Base-by-base conservation (phyloP, 2,888 invertebrate genomes). In the Aproaerema taeniolella region DNA sequence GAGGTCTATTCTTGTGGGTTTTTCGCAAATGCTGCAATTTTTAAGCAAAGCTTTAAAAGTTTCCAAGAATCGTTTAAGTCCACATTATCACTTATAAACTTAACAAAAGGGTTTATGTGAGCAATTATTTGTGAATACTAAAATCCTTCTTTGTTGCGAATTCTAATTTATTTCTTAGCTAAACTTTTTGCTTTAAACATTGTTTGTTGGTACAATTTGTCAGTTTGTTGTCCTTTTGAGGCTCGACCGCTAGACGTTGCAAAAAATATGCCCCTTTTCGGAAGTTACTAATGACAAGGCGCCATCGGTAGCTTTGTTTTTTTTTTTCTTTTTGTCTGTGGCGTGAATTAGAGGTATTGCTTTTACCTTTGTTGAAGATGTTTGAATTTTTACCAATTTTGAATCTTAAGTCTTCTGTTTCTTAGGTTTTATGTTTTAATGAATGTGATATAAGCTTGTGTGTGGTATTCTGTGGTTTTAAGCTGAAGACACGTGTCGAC, bases 201-300 rank as follows among this genome's bases (percentile, higher is more conserved):
- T 79, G 71, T 73, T 76, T 76, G 76, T 78, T 77, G 71, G 67
- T 53, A 66, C 67, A 80, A 83, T 83, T 81, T 81, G 83, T 79
- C 79, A 77, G 67, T 74, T 78, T 78, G 75, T 76, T 76, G 78
- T 76, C 69, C 71, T 70, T 79, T 80, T 72, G 70, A 70, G 58
- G 51, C 53, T 42, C 50, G 50, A 52, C 72, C 76, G 76, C 67
- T 77, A 72, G 77, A 68, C 69, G 53, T 46, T 44, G 55, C 60
- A 71, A 80, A 82, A 81, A 78, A 59, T 49, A 47, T 58, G 66
- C 57, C 61, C 57, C 67, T 68, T 75, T 83, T 85, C 80, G 83
- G 85, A 83, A 82, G 80, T 80, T 55, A 58, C 71, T 82, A 82
- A 85, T 83, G 73, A 81, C 70, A 81, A 73, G 83, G 85, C 83